Conservation (phyloP, 2,888 invertebrate genomes). For the Doris montereyensis region DNA sequence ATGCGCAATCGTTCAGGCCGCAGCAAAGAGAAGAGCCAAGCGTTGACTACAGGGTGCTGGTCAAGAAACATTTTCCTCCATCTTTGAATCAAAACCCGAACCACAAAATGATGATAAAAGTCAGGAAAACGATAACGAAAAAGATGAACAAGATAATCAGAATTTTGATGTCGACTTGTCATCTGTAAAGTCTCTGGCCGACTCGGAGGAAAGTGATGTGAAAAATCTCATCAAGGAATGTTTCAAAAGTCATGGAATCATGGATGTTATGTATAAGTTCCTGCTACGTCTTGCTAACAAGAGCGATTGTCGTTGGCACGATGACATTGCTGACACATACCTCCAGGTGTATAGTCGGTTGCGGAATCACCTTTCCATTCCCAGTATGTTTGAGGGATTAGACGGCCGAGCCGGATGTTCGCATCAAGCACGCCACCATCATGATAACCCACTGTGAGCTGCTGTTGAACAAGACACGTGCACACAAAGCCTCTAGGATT, state of each 20-base stretch:
- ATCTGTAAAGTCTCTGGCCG: slow-evolving; percentile 30
- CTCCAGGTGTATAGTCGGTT: slow-evolving; percentile 61
- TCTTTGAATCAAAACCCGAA: slow-evolving; percentile 61
- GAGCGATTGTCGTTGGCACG: slow-evolving; percentile 50
- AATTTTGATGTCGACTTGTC: not conserved
- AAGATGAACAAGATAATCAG: not conserved
- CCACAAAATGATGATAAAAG: no score
- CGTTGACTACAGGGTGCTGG: slow-evolving; percentile 69
- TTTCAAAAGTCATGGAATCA: slow-evolving; percentile 62
- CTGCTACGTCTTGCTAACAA: slow-evolving; percentile 50
- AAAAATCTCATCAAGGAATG: slow-evolving; percentile 53
- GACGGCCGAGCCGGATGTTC: slow-evolving; percentile 25
- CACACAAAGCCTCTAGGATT: slow-evolving; percentile 5
- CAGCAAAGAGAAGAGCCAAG: slow-evolving; percentile 65
- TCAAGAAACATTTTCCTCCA: slow-evolving; percentile 70
- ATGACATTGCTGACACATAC: slow-evolving; percentile 62
- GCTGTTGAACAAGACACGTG: not conserved
- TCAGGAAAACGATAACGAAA: no score
- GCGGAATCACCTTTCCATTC: slow-evolving; percentile 76
- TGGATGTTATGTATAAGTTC: slow-evolving; percentile 62
- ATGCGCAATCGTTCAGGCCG: slow-evolving; percentile 58
- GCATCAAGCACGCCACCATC: slow-evolving; percentile 38
- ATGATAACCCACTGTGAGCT: not conserved
- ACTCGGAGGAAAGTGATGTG: slow-evolving; percentile 55
- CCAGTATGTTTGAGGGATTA: slow-evolving; percentile 44